These are phyloP conservation scores for Ianthella basta DNA, from an alignment of 37 sponge, comb jelly and placozoan species.

Conservation along the genomic window DNA sequence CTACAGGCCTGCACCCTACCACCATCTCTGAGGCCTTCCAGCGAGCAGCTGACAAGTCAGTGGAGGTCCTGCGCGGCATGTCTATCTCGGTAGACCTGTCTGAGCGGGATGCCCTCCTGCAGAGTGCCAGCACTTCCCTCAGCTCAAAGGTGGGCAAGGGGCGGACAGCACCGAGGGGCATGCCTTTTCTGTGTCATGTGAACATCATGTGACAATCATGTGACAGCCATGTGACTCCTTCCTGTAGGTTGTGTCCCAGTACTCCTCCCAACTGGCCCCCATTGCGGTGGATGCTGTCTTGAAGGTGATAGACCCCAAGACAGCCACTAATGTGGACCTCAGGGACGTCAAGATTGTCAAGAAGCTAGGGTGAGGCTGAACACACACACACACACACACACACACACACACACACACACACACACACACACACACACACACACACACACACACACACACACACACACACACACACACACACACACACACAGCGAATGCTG, in stretches of 20 bases:
- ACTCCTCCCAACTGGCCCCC: constrained; percentile 90
- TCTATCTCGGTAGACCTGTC: constrained; percentile 82
- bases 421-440: too few relatives aligned
- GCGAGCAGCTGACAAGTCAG: constrained; percentile 81
- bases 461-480: too few relatives aligned
- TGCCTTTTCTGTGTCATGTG: too few relatives aligned
- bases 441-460: neutral
- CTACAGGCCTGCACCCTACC: constrained; percentile 95
- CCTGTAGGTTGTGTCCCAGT: constrained; percentile 96
- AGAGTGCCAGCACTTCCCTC: constrained; percentile 97
- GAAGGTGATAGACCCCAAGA: constrained; percentile 89
- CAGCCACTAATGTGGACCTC: constrained; percentile 97
- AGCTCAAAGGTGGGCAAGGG: constrained; percentile 88
- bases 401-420: too few relatives aligned
- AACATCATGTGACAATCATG: too few relatives aligned
- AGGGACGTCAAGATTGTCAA: constrained; percentile 89
- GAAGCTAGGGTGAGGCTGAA: constrained; percentile 72
- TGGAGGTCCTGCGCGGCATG: constrained; percentile 85
- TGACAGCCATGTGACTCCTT: neutral
- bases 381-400: neutral
- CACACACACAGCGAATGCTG: too few relatives aligned
- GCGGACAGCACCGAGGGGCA: too few relatives aligned
- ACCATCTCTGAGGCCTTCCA: constrained; percentile 97
- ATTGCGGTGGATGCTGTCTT: constrained; percentile 96
- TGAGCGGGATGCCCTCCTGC: constrained; percentile 88